A percentile compares a stretch with the other conserved stretches of the same genome.
Evolutionary conservation across 2,888 invertebrate genomes (phyloP).

Genomic region (Drosophila falleni): DNA sequence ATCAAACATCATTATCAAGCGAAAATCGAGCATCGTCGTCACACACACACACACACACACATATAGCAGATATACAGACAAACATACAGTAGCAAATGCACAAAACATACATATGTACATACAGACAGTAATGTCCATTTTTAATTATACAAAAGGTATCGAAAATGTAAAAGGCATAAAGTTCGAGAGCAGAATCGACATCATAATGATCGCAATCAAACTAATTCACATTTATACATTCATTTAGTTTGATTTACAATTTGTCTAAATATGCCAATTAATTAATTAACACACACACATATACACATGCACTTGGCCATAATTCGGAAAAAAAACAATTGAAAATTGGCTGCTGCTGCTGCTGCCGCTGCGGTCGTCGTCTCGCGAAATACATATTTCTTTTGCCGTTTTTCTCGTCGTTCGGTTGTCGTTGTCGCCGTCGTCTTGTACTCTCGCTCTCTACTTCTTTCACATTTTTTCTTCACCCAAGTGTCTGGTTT

Average conservation of each 20-base stretch:
- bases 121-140: slow-evolving; percentile 65
- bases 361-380: slow-evolving; percentile 66
- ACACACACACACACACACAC: slow-evolving; percentile 41
- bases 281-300: slow-evolving; percentile 52
- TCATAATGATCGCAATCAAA: slow-evolving; percentile 18
- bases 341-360: slow-evolving; percentile 68
- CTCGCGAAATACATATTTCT: slow-evolving; percentile 84
- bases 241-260: slow-evolving; percentile 40
- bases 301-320: slow-evolving; percentile 69
- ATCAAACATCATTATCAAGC: slow-evolving; percentile 74
- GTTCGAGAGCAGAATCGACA: slow-evolving; percentile 18
- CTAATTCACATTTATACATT: slow-evolving; percentile 18
- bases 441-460: slow-evolving; percentile 66
- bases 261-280: slow-evolving; percentile 59
- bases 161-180: slow-evolving; percentile 54
- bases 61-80: slow-evolving; percentile 14
- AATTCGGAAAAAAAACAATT: slow-evolving; percentile 78
- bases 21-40: slow-evolving; percentile 64
- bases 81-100: slow-evolving; percentile 53
- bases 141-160: slow-evolving; percentile 68
- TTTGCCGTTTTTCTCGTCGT: slow-evolving; percentile 80
- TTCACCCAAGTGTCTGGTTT: slow-evolving; percentile 70
- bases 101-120: slow-evolving; percentile 29
- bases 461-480: slow-evolving; percentile 81
- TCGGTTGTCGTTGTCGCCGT: slow-evolving; percentile 65